These are phyloP conservation scores for Protaetia brevitarsis DNA, from an alignment of 1,140 invertebrate species.

Conservation along the genomic window DNA sequence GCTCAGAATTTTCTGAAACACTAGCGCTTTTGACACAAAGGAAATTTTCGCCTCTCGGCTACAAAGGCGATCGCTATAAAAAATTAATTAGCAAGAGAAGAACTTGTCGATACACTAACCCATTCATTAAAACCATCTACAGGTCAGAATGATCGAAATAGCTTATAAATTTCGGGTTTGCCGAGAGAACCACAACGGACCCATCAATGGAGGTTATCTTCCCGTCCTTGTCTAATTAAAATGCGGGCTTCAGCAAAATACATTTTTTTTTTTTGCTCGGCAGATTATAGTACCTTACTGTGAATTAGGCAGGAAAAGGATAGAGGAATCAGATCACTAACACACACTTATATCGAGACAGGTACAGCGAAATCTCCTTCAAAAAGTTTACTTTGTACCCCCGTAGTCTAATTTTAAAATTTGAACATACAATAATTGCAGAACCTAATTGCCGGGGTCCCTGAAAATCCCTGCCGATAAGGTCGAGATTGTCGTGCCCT, in stretches of 20 bases:
- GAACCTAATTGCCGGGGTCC: conserved; percentile 36
- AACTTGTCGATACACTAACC: conserved; percentile 11
- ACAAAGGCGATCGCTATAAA: not conserved
- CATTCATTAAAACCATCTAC: conserved; percentile 12
- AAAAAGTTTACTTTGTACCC: conserved; percentile 36
- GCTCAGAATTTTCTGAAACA: too few species aligned
- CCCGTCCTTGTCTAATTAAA: conserved; percentile 2
- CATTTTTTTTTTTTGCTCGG: conserved; percentile 8
- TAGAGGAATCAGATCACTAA: not conserved
- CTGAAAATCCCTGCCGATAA: conserved; percentile 21
- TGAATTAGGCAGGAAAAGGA: not conserved
- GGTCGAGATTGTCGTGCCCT: conserved; percentile 28
- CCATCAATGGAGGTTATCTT: not conserved
- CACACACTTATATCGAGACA: not conserved
- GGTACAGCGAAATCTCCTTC: not conserved
- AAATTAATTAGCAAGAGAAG: conserved; percentile 10
- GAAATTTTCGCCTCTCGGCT: not conserved
- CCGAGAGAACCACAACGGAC: not conserved
- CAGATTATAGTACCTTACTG: too few species aligned
- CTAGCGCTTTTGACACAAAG: too few species aligned
- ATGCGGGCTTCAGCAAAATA: not conserved
- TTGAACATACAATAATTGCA: conserved; percentile 42
- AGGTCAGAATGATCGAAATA: conserved; percentile 9
- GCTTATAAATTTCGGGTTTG: conserved; percentile 12
- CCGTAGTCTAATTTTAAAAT: conserved; percentile 37